Evolutionary conservation across 2,888 invertebrate genomes (phyloP).

Genomic region (Lissocephala sabroskyi): DNA sequence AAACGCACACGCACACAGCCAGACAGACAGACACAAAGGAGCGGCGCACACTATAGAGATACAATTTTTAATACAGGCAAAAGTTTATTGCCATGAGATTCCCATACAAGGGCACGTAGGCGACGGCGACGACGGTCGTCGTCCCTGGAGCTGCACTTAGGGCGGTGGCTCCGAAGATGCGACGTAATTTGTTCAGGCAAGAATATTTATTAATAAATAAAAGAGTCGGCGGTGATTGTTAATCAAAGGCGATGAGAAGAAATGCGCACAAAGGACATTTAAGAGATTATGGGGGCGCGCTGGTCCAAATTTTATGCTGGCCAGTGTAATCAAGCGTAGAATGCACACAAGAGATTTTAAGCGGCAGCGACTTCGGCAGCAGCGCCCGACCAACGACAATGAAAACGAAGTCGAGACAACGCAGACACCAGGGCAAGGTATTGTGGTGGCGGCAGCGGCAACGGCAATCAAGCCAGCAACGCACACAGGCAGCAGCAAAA

Average conservation of each 20-base stretch:
- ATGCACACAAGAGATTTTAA: constrained; percentile 56
- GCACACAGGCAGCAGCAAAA: too few relatives aligned
- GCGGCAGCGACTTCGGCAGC: too few relatives aligned
- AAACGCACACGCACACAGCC: constrained; percentile 4
- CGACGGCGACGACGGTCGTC: constrained; percentile 41
- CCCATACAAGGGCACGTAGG: constrained; percentile 36
- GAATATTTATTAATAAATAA: constrained; percentile 6
- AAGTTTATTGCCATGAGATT: constrained; percentile 5
- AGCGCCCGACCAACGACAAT: constrained; percentile 43
- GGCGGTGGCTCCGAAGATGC: constrained; percentile 58
- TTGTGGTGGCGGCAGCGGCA: too few relatives aligned
- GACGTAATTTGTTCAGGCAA: constrained; percentile 30
- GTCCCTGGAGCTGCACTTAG: constrained; percentile 27
- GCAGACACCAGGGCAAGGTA: constrained; percentile 27
- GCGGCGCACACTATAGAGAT: neutral
- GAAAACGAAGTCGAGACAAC: constrained; percentile 60
- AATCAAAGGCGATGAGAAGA: constrained; percentile 8
- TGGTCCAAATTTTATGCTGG: constrained; percentile 41
- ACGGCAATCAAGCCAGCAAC: neutral
- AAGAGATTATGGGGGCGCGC: constrained; percentile 2
- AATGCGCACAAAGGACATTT: neutral
- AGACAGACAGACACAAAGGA: constrained; percentile 7
- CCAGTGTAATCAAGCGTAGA: constrained; percentile 57
- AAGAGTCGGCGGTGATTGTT: constrained; percentile 14
- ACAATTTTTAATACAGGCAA: neutral